Evolutionary conservation across 2,797 vertebrate genomes (phyloP).

Genomic region (Schizopygopsis pylzovi): DNA sequence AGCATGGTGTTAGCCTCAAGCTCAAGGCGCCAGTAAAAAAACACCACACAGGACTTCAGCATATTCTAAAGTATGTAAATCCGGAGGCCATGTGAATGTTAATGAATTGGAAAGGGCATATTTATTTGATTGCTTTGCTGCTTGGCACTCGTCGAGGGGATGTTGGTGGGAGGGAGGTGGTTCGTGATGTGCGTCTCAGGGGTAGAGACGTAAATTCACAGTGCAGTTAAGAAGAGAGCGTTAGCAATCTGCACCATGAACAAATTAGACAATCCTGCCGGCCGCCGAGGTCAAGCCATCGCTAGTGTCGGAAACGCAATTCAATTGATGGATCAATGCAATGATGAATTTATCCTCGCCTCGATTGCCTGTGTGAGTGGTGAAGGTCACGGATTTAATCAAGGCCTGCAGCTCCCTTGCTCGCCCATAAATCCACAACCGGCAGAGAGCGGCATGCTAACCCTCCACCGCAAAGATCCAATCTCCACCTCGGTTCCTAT

Average conservation of each 20-base stretch:
- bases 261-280: conserved; percentile 61
- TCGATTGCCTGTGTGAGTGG: conserved; percentile 74
- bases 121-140: conserved; percentile 57
- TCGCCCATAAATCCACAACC: conserved; percentile 72
- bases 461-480: neutral
- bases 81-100: conserved; percentile 35
- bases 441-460: conserved; percentile 4
- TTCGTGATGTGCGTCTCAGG: conserved; percentile 41
- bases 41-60: conserved; percentile 16
- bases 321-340: conserved; percentile 66
- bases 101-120: conserved; percentile 58
- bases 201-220: conserved; percentile 59
- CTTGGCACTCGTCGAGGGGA: conserved; percentile 28
- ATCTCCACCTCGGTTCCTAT: neutral
- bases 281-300: conserved; percentile 68
- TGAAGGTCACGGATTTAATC: conserved; percentile 85
- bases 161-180: conserved; percentile 27
- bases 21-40: conserved; percentile 31
- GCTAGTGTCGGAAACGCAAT: conserved; percentile 69
- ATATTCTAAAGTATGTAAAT: conserved; percentile 59
- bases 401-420: conserved; percentile 70
- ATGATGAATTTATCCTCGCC: conserved; percentile 63
- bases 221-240: conserved; percentile 53
- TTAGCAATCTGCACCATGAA: conserved; percentile 52
- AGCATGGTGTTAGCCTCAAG: conserved; percentile 9